Evolutionary conservation across 2,888 invertebrate species (phyloP).

Genomic region (Cataglyphis cursor): DNA sequence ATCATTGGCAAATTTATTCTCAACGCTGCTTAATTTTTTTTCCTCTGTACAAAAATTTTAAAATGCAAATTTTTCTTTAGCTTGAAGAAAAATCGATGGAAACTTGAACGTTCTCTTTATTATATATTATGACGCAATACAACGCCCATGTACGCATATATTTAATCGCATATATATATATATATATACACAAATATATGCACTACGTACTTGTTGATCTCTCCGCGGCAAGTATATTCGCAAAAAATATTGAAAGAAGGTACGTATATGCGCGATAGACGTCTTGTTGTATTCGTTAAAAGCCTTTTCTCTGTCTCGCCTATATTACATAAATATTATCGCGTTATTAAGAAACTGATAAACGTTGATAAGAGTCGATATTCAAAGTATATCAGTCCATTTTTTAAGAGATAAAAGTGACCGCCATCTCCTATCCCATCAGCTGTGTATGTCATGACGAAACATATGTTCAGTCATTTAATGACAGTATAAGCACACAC

Average conservation of each 20-base stretch:
- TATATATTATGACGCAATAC: neutral
- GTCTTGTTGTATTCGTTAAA: neutral
- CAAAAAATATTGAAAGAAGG: neutral
- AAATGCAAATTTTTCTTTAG: neutral
- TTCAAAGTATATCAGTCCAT: neutral
- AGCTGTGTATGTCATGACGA: neutral
- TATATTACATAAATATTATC: neutral
- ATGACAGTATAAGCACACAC: neutral
- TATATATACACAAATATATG: neutral
- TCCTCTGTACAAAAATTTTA: neutral
- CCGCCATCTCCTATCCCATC: neutral
- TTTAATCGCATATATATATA: neutral
- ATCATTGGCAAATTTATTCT: neutral
- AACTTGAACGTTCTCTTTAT: neutral
- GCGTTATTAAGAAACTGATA: neutral
- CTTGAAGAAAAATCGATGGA: neutral
- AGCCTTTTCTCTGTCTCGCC: neutral
- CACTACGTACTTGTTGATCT: slow-evolving; percentile 25
- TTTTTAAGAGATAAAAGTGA: slow-evolving; percentile 11
- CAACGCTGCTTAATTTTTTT: neutral
- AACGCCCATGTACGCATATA: neutral
- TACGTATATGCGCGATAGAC: slow-evolving; percentile 4
- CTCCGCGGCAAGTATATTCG: neutral
- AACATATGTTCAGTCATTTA: neutral
- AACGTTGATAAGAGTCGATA: neutral